These are phyloP conservation scores for Paratilapia polleni DNA, from an alignment of 2,113 vertebrate genomes.

Conservation along the genomic window DNA sequence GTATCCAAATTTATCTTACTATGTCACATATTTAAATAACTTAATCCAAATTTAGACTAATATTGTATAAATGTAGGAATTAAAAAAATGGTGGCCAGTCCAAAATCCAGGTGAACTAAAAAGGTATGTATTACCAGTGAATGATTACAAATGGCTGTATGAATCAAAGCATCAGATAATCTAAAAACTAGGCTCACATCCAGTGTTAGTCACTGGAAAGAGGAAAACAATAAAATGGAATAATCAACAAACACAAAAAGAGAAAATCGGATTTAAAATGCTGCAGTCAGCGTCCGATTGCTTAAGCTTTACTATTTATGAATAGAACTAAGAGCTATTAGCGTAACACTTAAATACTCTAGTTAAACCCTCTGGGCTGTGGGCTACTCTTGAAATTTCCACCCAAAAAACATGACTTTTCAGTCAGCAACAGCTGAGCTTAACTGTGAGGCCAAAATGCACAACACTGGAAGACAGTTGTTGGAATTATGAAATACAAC, in stretches of 20 bases:
- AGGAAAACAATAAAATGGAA: background rate
- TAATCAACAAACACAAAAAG: background rate
- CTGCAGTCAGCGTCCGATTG: too few species aligned
- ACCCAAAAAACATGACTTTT: too few species aligned
- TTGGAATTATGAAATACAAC: too few species aligned
- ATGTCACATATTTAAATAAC: background rate
- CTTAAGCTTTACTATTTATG: too few species aligned
- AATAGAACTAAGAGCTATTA: too few species aligned
- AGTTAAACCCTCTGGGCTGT: too few species aligned
- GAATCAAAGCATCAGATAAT: background rate
- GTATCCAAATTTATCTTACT: background rate
- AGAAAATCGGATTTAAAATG: background rate
- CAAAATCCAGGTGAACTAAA: background rate
- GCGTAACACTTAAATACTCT: too few species aligned
- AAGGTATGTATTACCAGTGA: background rate
- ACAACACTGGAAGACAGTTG: too few species aligned
- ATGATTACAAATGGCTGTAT: background rate
- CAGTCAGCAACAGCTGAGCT: too few species aligned
- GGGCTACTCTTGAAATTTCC: too few species aligned
- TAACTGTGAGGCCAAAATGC: too few species aligned
- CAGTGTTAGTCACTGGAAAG: background rate
- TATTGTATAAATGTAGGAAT: background rate
- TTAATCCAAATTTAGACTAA: background rate
- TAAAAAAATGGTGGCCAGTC: background rate
- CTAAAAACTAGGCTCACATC: accelerated